These are phyloP conservation scores for Tamandua tetradactyla DNA, from an alignment of 2,797 vertebrate genomes.

Conservation along the genomic window DNA sequence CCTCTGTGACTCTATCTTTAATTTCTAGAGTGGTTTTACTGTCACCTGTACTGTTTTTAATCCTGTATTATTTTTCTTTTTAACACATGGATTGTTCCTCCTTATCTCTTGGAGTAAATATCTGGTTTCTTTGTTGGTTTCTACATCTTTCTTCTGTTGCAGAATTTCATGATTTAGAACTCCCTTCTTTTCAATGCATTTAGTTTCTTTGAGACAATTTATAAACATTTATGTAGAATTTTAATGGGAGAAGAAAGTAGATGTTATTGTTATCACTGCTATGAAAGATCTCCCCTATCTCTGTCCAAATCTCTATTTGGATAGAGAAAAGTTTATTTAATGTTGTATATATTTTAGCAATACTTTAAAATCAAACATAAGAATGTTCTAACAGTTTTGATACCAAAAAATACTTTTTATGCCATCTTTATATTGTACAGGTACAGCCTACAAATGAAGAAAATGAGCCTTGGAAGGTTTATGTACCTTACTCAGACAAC, in stretches of 20 bases:
- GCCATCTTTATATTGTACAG: neutral
- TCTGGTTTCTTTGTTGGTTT: neutral
- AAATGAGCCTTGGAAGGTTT: neutral
- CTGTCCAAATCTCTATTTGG: neutral
- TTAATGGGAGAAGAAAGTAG: neutral
- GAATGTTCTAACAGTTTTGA: neutral
- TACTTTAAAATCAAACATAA: neutral
- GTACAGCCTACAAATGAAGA: neutral
- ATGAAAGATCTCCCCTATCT: neutral
- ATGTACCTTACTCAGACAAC: neutral
- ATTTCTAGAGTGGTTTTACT: neutral
- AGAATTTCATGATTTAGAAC: neutral
- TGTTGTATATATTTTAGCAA: neutral
- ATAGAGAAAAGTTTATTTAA: neutral
- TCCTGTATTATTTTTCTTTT: neutral
- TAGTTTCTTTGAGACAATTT: neutral
- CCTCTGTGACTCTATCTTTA: neutral
- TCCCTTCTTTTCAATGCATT: neutral
- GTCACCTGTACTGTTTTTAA: neutral
- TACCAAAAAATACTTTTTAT: neutral
- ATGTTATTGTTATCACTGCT: neutral
- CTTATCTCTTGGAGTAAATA: neutral
- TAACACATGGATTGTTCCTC: neutral
- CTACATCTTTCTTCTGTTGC: neutral
- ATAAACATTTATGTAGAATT: neutral